phyloP scores from a whole-genome alignment of 2,797 vertebrate species.

The Oreortyx pictus region DNA sequence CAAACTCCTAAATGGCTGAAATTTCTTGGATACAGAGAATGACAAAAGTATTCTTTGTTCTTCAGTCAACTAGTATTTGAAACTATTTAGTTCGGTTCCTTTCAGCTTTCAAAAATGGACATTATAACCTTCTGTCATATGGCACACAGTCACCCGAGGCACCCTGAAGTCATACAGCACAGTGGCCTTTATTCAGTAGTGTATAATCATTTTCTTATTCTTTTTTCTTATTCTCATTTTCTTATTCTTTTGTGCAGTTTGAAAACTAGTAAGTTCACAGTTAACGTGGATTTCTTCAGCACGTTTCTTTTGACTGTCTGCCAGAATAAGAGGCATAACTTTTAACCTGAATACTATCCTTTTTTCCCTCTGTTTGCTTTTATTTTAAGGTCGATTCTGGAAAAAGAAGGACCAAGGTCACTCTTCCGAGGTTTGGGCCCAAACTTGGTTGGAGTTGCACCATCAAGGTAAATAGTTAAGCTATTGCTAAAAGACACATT shows the following conservation, averaged over 20 bases:
- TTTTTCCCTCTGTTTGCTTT: slow-evolving; percentile 28
- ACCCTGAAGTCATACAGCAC: background rate
- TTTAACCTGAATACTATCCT: background rate
- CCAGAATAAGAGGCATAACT: background rate
- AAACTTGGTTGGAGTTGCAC: slow-evolving; percentile 96
- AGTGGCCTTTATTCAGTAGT: background rate
- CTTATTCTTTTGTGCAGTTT: background rate
- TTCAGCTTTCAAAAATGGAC: background rate
- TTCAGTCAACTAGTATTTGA: background rate
- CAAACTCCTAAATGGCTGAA: background rate
- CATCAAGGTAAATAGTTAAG: slow-evolving; percentile 89
- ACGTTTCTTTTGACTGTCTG: background rate
- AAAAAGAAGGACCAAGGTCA: slow-evolving; percentile 97
- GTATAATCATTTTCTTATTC: background rate
- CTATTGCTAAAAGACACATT: background rate
- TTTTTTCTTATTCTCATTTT: background rate
- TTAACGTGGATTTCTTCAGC: background rate
- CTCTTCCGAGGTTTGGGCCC: slow-evolving; percentile 96
- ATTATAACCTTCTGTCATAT: background rate
- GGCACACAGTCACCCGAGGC: background rate
- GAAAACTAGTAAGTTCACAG: background rate
- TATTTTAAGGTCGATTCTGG: slow-evolving; percentile 90
- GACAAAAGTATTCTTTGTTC: background rate
- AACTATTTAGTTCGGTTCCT: background rate
- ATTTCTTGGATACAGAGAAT: background rate